A percentile compares a stretch with the other conserved stretches of the same genome.
These are phyloP conservation scores for Nannobrachium achirus DNA, from an alignment of 2,113 vertebrate genomes.

Conservation along the genomic window DNA sequence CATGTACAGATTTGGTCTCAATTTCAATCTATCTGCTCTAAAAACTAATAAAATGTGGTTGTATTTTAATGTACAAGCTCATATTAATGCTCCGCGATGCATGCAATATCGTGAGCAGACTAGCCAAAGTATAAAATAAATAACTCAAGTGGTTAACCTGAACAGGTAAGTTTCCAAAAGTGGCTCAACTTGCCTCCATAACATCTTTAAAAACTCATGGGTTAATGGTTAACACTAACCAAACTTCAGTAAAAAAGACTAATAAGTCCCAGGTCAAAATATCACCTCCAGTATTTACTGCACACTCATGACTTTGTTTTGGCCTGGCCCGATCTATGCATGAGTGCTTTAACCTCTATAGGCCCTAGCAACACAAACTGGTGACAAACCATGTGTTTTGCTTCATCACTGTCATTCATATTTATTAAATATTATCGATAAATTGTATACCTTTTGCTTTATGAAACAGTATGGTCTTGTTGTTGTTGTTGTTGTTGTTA, in stretches of 20 bases:
- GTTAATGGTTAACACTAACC: conserved; percentile 74
- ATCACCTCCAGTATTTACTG: conserved; percentile 73
- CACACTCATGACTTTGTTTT: conserved; percentile 71
- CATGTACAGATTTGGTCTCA: no score
- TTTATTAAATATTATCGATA: no score
- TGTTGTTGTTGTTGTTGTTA: no score
- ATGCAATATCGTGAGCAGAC: no score
- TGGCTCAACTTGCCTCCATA: conserved; percentile 32
- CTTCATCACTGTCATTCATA: conserved; percentile 9
- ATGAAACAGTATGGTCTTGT: no score
- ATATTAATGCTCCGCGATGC: no score
- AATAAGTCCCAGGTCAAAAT: conserved; percentile 59
- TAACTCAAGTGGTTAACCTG: not conserved
- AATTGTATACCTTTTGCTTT: no score
- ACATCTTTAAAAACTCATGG: conserved; percentile 47
- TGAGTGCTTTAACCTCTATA: conserved; percentile 58
- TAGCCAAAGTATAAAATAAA: no score
- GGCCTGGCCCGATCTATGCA: conserved; percentile 43
- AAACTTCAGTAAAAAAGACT: conserved; percentile 61
- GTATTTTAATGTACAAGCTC: no score
- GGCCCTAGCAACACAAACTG: conserved; percentile 47
- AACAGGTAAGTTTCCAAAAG: conserved; percentile 15
- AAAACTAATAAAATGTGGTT: no score
- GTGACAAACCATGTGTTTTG: not conserved
- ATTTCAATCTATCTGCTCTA: no score